Conservation (phyloP, 2,888 invertebrate species). For the Netelia fuscicornis region DNA sequence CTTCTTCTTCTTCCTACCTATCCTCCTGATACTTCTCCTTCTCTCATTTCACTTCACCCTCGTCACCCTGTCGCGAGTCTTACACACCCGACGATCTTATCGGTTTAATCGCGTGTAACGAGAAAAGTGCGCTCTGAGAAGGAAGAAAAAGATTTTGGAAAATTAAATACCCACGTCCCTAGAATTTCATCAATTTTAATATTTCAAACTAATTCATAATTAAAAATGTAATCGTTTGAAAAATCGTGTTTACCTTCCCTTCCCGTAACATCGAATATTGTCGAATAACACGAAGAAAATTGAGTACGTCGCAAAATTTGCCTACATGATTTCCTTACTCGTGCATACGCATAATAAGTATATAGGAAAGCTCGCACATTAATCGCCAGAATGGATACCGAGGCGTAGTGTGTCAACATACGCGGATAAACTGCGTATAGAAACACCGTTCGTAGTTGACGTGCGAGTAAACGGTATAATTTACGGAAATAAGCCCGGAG, state of each 20-base stretch:
- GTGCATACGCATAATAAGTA: background rate
- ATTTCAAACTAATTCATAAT: background rate
- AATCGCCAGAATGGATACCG: slow-evolving; percentile 80
- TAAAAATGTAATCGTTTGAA: background rate
- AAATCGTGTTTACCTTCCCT: background rate
- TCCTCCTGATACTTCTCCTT: slow-evolving; percentile 56
- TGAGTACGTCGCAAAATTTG: background rate
- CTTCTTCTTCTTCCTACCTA: slow-evolving; percentile 51
- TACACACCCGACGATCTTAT: slow-evolving; percentile 53
- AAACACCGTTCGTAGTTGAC: slow-evolving; percentile 40
- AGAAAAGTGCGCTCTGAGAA: background rate
- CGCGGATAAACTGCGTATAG: background rate
- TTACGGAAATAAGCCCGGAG: slow-evolving; percentile 58
- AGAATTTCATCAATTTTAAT: no score
- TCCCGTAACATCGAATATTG: background rate
- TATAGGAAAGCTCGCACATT: slow-evolving; percentile 72
- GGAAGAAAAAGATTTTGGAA: background rate
- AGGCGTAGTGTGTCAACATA: slow-evolving; percentile 46
- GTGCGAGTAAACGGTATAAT: slow-evolving; percentile 52
- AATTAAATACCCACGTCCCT: slow-evolving; percentile 1
- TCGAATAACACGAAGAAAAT: background rate
- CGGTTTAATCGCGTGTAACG: slow-evolving; percentile 36
- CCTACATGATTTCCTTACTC: background rate
- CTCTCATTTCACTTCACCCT: slow-evolving; percentile 57
- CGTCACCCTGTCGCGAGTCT: slow-evolving; percentile 22